Conservation (phyloP, 2,113 vertebrate genomes). For the Helogale parvula region DNA sequence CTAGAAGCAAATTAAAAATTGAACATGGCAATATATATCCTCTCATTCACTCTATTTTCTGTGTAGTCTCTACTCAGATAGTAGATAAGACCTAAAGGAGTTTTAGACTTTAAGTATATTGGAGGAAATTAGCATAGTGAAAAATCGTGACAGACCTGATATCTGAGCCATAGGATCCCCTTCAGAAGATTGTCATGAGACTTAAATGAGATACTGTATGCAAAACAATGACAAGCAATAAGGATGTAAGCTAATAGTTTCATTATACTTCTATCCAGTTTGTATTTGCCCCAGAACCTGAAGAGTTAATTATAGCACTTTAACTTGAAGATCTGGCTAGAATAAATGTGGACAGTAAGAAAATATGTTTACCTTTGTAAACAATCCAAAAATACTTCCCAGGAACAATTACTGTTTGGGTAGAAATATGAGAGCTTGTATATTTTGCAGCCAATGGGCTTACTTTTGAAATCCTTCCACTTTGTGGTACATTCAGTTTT, state of each 20-base stretch:
- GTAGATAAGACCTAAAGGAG: neutral
- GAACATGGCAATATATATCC: neutral
- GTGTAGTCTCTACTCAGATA: neutral
- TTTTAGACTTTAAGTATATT: constrained; percentile 10
- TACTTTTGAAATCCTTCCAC: constrained; percentile 51
- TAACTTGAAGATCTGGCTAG: neutral
- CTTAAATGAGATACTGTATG: neutral
- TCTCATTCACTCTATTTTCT: neutral
- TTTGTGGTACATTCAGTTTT: constrained; percentile 29
- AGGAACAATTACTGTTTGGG: constrained; percentile 27
- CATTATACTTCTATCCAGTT: neutral
- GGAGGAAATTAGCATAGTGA: neutral
- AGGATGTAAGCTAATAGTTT: neutral
- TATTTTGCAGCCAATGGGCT: constrained; percentile 19
- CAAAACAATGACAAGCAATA: neutral
- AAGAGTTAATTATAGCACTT: neutral
- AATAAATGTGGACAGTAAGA: neutral
- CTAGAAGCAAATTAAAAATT: constrained; percentile 1
- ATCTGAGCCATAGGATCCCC: neutral
- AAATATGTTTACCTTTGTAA: constrained; percentile 38
- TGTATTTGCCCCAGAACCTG: neutral
- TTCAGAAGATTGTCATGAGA: neutral
- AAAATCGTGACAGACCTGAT: neutral
- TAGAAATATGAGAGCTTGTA: neutral
- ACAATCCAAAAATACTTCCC: constrained; percentile 3